These are phyloP conservation scores for Sinopyrophorus schimmeli DNA, from an alignment of 2,888 invertebrate species.

Conservation along the genomic window DNA sequence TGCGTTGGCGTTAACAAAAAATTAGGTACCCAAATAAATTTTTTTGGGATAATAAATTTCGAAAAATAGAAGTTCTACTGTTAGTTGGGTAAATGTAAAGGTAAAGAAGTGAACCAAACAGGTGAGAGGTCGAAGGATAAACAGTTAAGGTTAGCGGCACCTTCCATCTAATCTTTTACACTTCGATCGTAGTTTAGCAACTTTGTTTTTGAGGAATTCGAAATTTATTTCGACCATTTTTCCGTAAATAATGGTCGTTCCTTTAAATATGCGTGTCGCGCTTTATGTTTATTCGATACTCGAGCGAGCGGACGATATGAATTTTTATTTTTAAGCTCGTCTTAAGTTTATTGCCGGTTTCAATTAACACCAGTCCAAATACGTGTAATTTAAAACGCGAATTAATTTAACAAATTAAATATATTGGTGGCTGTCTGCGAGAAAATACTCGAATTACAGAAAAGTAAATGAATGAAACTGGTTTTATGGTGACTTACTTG, in stretches of 20 bases:
- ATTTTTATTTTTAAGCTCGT: slow-evolving; percentile 9
- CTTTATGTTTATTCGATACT: slow-evolving; percentile 3
- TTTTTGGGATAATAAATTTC: too few species aligned
- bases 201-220: not conserved
- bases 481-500: slow-evolving; percentile 16
- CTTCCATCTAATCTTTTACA: slow-evolving; percentile 27
- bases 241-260: not conserved
- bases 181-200: slow-evolving; percentile 7
- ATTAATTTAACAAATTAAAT: slow-evolving; percentile 24
- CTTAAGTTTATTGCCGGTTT: slow-evolving; percentile 14
- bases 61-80: too few species aligned
- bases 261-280: not conserved
- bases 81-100: too few species aligned
- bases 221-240: not conserved
- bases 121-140: slow-evolving; percentile 37
- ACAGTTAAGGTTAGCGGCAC: slow-evolving; percentile 37
- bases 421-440: slow-evolving; percentile 19
- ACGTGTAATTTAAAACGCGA: slow-evolving; percentile 20
- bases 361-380: slow-evolving; percentile 18
- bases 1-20: too few species aligned
- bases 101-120: slow-evolving; percentile 35
- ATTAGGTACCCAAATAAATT: too few species aligned
- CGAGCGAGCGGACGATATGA: slow-evolving; percentile 11
- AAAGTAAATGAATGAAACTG: slow-evolving; percentile 19
- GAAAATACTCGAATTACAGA: slow-evolving; percentile 21